These are phyloP conservation scores for Pseudoatta argentina DNA, from an alignment of 1,140 invertebrate genomes.

Conservation along the genomic window DNA sequence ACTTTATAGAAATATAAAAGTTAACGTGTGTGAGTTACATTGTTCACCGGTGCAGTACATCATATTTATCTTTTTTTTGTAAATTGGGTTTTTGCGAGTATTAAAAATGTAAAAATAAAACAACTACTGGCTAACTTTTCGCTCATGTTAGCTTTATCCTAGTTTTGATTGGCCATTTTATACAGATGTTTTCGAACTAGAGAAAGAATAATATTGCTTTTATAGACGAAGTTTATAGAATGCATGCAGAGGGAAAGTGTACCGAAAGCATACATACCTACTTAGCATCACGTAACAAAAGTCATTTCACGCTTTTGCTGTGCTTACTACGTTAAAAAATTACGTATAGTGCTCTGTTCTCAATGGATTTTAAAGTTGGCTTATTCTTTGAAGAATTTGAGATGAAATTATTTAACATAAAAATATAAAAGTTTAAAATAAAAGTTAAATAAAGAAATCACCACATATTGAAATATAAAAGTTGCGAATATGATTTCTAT, in stretches of 20 bases:
- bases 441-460: not conserved
- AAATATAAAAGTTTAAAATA: not conserved
- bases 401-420: not conserved
- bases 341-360: not conserved
- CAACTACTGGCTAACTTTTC: constrained; percentile 17
- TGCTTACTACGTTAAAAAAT: not conserved
- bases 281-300: constrained; percentile 47
- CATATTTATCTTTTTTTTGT: constrained; percentile 19
- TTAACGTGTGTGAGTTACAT: constrained; percentile 9
- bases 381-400: too few relatives aligned
- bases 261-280: constrained; percentile 45
- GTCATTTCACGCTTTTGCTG: constrained; percentile 34
- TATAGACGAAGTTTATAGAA: constrained; percentile 30
- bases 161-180: constrained; percentile 38
- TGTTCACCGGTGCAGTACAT: not conserved
- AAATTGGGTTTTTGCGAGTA: constrained; percentile 26
- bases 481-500: not conserved
- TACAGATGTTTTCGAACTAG: constrained; percentile 29
- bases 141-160: constrained; percentile 9
- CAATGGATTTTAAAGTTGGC: too few relatives aligned
- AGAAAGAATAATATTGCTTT: constrained; percentile 40
- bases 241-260: constrained; percentile 27
- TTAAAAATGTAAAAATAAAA: constrained; percentile 25
- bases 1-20: constrained; percentile 31
- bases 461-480: not conserved